These are phyloP conservation scores for Zaprionus taronus DNA, from an alignment of 1,140 invertebrate species.

Conservation along the genomic window DNA sequence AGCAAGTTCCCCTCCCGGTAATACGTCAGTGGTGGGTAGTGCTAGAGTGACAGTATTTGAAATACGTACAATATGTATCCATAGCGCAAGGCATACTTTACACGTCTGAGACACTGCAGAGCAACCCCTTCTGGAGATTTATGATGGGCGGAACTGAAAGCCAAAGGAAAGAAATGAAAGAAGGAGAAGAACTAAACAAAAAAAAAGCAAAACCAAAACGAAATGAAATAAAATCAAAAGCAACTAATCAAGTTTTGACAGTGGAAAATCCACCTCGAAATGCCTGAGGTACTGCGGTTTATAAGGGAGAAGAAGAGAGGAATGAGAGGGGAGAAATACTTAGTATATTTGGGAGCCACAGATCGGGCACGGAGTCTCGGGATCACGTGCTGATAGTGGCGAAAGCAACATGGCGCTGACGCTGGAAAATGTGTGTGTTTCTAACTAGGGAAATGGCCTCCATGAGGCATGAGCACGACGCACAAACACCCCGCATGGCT, in stretches of 20 bases:
- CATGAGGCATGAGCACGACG: constrained; percentile 35
- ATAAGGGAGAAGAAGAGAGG: background rate
- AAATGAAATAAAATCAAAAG: constrained; percentile 60
- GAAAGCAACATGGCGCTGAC: constrained; percentile 40
- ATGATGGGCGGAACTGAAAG: constrained; percentile 62
- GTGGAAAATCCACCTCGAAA: constrained; percentile 70
- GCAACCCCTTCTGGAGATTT: constrained; percentile 74
- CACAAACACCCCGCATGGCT: constrained; percentile 33
- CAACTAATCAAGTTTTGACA: constrained; percentile 80
- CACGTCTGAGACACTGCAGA: constrained; percentile 47
- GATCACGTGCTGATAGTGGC: constrained; percentile 22
- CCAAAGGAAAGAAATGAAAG: constrained; percentile 4
- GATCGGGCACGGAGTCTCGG: constrained; percentile 14
- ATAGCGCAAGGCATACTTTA: constrained; percentile 35
- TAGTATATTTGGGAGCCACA: constrained; percentile 17
- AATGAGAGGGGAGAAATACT: background rate
- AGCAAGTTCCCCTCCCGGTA: background rate
- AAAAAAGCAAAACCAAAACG: constrained; percentile 21
- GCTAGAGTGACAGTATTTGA: constrained; percentile 65
- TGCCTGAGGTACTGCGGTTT: constrained; percentile 52
- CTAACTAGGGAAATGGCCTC: constrained; percentile 67
- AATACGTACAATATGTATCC: constrained; percentile 39
- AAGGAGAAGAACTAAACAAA: constrained; percentile 15
- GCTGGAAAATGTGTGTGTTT: constrained; percentile 23
- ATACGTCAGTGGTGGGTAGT: constrained; percentile 37